These are phyloP conservation scores for Listronotus oregonensis DNA, from an alignment of 1,140 invertebrate species.

Conservation along the genomic window DNA sequence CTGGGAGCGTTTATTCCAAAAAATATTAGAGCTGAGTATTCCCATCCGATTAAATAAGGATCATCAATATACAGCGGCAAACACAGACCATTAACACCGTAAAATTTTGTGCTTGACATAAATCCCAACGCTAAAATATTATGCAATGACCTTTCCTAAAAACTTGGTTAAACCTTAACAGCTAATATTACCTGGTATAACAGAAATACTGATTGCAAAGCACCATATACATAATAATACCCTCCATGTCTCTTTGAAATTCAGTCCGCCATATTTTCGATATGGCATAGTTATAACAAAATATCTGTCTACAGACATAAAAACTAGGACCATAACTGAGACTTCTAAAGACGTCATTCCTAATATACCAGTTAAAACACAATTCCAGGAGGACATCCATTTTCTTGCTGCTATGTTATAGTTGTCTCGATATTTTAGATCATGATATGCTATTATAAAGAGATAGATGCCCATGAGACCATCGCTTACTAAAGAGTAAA, in stretches of 20 bases:
- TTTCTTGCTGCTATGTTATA: constrained; percentile 65
- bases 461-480: constrained; percentile 81
- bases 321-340: constrained; percentile 75
- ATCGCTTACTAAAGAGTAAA: constrained; percentile 65
- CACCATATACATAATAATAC: constrained; percentile 66
- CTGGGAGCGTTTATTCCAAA: constrained; percentile 69
- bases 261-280: constrained; percentile 63
- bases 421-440: constrained; percentile 65
- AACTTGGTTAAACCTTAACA: too few species aligned
- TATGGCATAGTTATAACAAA: constrained; percentile 73
- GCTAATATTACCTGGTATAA: constrained; percentile 63
- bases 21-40: constrained; percentile 78
- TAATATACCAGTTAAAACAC: constrained; percentile 66
- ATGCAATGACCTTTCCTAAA: not conserved
- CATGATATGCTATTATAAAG: constrained; percentile 70
- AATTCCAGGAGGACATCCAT: constrained; percentile 74
- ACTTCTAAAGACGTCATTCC: constrained; percentile 75
- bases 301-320: constrained; percentile 76
- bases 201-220: constrained; percentile 63
- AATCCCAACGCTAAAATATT: constrained; percentile 63
- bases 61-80: constrained; percentile 77
- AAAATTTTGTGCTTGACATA: constrained; percentile 68
- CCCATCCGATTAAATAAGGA: constrained; percentile 70
- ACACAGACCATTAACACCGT: constrained; percentile 73
- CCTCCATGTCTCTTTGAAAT: constrained; percentile 60